phyloP scores from a whole-genome alignment of 1,140 invertebrate genomes.

The Campoletis sonorensis region DNA sequence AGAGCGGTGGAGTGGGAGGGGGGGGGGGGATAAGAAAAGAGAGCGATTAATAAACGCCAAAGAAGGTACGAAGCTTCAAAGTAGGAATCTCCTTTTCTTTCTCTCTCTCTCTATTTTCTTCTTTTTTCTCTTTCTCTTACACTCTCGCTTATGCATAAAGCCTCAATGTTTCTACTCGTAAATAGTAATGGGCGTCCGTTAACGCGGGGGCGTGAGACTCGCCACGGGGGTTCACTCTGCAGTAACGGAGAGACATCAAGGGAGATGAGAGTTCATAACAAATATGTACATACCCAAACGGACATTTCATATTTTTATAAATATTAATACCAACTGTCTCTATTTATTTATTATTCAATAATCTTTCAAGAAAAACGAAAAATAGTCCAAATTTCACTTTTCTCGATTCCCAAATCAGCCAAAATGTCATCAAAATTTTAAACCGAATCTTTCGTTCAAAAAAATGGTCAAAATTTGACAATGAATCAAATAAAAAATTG shows the following conservation, averaged over 20 bases:
- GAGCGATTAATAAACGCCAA: constrained; percentile 51
- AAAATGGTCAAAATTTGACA: too few species aligned
- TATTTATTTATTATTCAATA: too few species aligned
- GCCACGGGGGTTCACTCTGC: constrained; percentile 49
- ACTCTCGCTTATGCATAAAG: constrained; percentile 54
- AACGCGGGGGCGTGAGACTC: constrained; percentile 61
- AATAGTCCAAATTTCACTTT: too few species aligned
- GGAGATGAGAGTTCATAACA: constrained; percentile 21
- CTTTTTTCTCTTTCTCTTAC: constrained; percentile 21
- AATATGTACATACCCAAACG: background rate
- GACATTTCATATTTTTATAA: background rate
- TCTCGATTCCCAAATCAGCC: too few species aligned
- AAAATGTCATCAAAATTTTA: too few species aligned
- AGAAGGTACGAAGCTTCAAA: constrained; percentile 30
- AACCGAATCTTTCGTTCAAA: too few species aligned
- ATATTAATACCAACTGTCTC: background rate
- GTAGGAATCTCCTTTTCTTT: constrained; percentile 14
- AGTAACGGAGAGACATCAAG: constrained; percentile 30
- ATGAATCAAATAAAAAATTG: too few species aligned
- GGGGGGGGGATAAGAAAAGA: background rate
- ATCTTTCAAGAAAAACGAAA: too few species aligned
- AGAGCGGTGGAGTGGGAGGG: too few species aligned
- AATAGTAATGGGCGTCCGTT: constrained; percentile 59
- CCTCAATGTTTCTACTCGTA: constrained; percentile 59
- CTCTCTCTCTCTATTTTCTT: background rate